phyloP scores from a whole-genome alignment of 2,797 vertebrate species.

The Micropoecilia bifurca region DNA sequence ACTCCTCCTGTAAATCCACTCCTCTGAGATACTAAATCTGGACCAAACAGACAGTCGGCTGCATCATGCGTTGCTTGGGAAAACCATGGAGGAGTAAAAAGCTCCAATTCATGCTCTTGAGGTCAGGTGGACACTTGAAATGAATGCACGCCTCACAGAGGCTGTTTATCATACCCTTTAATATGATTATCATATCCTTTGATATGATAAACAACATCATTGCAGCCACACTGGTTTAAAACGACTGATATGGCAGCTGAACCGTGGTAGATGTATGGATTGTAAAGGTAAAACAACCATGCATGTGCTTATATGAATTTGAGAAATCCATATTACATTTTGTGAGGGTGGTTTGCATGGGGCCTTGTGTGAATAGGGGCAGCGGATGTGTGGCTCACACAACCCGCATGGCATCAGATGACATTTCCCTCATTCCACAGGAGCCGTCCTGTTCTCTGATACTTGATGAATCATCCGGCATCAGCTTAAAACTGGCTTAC shows the following conservation, averaged over 20 bases:
- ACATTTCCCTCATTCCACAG: constrained; percentile 71
- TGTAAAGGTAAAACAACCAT: constrained; percentile 2
- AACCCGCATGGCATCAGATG: constrained; percentile 74
- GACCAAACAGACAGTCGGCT: constrained; percentile 36
- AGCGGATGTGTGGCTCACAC: constrained; percentile 64
- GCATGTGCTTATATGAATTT: constrained; percentile 18
- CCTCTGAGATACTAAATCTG: constrained; percentile 39
- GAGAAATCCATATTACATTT: constrained; percentile 41
- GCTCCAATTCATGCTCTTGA: constrained; percentile 45
- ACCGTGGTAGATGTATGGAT: constrained; percentile 12
- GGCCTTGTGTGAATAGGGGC: constrained; percentile 63
- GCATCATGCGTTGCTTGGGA: constrained; percentile 73
- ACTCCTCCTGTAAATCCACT: constrained; percentile 31
- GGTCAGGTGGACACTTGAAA: constrained; percentile 79
- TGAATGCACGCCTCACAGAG: constrained; percentile 70
- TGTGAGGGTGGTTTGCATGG: constrained; percentile 46
- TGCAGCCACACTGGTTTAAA: constrained; percentile 50
- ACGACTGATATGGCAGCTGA: constrained; percentile 33
- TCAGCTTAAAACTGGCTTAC: constrained; percentile 57
- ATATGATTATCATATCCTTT: no score
- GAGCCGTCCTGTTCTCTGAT: constrained; percentile 71
- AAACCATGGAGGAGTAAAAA: constrained; percentile 31
- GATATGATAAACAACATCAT: constrained; percentile 79
- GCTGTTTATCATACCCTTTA: no score
- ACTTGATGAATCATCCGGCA: constrained; percentile 66